phyloP scores from a whole-genome alignment of 2,797 vertebrate genomes.

The Cossypha caffra region DNA sequence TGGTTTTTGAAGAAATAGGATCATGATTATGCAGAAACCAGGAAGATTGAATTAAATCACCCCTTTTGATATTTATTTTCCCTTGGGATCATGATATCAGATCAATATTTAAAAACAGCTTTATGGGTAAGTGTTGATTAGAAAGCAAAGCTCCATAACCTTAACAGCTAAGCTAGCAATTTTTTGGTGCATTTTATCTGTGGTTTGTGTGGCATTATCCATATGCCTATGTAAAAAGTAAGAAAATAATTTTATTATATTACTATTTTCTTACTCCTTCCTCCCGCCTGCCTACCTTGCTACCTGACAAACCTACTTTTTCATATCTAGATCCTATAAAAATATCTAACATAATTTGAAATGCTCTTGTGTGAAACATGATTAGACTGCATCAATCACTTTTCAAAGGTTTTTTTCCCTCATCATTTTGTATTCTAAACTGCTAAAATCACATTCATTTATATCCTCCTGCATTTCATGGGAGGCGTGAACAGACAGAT shows the following conservation, averaged over 20 bases:
- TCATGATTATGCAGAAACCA: slow-evolving; percentile 4
- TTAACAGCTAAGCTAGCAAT: background rate
- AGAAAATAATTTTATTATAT: background rate
- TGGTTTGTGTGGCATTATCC: background rate
- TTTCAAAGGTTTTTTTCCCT: background rate
- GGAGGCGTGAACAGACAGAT: background rate
- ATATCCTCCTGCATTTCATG: background rate
- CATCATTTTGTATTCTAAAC: slow-evolving; percentile 7
- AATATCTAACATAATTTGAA: slow-evolving; percentile 26
- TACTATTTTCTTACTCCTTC: background rate
- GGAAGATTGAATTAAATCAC: slow-evolving; percentile 54
- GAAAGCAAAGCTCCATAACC: slow-evolving; percentile 25
- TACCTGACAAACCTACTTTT: background rate
- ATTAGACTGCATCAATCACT: slow-evolving; percentile 18
- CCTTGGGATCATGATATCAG: background rate
- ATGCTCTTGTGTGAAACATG: background rate
- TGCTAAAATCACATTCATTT: background rate
- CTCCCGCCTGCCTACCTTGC: background rate
- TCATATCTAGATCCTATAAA: slow-evolving; percentile 10
- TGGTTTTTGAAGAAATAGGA: slow-evolving; percentile 33
- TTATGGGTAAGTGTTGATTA: background rate
- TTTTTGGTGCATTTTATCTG: background rate
- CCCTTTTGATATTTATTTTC: slow-evolving; percentile 21
- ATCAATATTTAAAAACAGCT: slow-evolving; percentile 41
- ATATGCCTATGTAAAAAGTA: background rate